These are phyloP conservation scores for Achatina immaculata DNA, from an alignment of 1,140 invertebrate species.

Conservation along the genomic window DNA sequence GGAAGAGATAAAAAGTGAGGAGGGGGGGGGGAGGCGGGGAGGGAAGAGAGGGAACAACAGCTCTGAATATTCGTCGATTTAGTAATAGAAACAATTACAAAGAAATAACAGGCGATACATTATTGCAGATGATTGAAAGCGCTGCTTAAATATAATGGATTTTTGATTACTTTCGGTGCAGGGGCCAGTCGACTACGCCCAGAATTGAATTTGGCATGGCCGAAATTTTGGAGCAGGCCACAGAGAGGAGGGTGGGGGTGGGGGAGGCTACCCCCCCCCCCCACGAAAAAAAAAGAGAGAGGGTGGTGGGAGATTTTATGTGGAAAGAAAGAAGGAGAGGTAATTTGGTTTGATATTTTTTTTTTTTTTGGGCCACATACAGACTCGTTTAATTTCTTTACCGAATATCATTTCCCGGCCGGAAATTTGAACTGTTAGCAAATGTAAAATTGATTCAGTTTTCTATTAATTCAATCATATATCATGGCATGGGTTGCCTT, in stretches of 20 bases:
- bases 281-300: no score
- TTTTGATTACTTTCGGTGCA: slow-evolving; percentile 5
- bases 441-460: slow-evolving; percentile 32
- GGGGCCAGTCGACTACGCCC: not conserved
- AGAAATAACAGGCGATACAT: slow-evolving; percentile 32
- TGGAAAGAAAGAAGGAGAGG: not conserved
- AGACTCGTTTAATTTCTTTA: slow-evolving; percentile 35
- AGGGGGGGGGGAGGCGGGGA: not conserved
- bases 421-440: slow-evolving; percentile 33
- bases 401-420: slow-evolving; percentile 36
- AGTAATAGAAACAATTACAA: slow-evolving; percentile 35
- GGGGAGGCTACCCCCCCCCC: no score
- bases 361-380: no score
- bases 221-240: slow-evolving; percentile 34
- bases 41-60: not conserved
- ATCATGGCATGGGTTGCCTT: slow-evolving; percentile 5
- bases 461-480: slow-evolving; percentile 34
- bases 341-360: slow-evolving; percentile 34
- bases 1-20: slow-evolving; percentile 16
- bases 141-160: slow-evolving; percentile 30
- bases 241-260: no score
- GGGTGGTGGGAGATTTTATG: no score
- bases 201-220: slow-evolving; percentile 34
- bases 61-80: not conserved
- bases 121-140: slow-evolving; percentile 22